phyloP scores from a whole-genome alignment of 2,797 vertebrate species.

The Tenualosa ilisha region DNA sequence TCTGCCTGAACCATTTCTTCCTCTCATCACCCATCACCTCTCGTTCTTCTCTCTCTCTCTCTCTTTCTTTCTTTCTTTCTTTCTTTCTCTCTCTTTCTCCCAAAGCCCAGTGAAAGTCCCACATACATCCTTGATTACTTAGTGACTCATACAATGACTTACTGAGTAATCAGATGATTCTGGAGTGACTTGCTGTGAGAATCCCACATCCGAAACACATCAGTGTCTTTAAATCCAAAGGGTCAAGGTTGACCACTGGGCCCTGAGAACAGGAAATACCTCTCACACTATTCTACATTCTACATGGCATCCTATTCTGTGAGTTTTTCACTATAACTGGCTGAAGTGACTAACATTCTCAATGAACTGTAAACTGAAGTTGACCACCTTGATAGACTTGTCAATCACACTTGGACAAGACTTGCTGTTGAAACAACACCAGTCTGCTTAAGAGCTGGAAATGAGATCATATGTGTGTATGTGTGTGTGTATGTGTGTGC shows the following conservation, averaged over 20 bases:
- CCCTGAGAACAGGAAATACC: not conserved
- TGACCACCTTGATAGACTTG: not conserved
- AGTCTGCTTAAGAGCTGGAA: not conserved
- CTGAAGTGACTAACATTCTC: not conserved
- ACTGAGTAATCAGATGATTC: not conserved
- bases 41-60: not conserved
- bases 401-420: not conserved
- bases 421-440: not conserved
- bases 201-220: slow-evolving; percentile 8
- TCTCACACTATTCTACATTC: not conserved
- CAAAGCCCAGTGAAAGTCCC: not conserved
- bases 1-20: not conserved
- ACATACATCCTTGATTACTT: not conserved
- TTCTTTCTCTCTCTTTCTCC: not conserved
- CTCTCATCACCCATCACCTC: too few species aligned
- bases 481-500: not conserved
- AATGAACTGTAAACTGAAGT: not conserved
- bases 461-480: not conserved
- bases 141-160: not conserved
- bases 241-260: not conserved
- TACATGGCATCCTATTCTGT: not conserved
- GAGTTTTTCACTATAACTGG: too few species aligned
- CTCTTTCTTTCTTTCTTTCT: not conserved
- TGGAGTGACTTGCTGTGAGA: not conserved
- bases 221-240: not conserved